Base-by-base conservation (phyloP, 2,888 invertebrate species). In the Blastobasis adustella region DNA sequence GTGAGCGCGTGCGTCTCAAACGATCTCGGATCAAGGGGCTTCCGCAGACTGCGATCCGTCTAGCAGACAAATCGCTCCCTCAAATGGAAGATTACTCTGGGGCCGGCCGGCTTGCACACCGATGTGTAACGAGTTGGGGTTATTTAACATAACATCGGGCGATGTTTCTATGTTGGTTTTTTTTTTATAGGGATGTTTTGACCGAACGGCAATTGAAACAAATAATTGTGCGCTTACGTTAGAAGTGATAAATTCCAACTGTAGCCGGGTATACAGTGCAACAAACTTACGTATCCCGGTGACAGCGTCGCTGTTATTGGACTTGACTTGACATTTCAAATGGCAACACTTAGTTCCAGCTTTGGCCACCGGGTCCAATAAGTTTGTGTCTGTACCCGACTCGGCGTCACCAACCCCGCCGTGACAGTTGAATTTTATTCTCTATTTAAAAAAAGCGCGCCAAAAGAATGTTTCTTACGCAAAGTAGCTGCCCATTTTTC, bases 61-160 rank as follows among this genome's bases (percentile, higher is more conserved):
- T 77, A 67, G 65, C 73, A 80, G 82, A 84, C 84, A 82, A 82
- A 84, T 84, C 81, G 79, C 80, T 76, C 69, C 71, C 76, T 79
- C 81, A 79, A 80, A 79, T 76, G 72, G 79, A 72, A 79, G 83
- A 82, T 84, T 82, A 82, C 79, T 74, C 74, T 75, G 73, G 67
- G 58, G 57, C 57, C 52, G 61, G 52, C 58, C 49, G 46, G 4
- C 47, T 46, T 10, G 78, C 42, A 79, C 77, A 81, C 76, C 65
- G 66, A 50, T 5, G 8, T 37, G 63, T 59, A 61, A 56, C 45
- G 10, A 23, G 23, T 23, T 23, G 23, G 3, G 23, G 23, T 23
- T 23, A 23, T 3, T 23, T 23, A 23, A 23, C 3, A 3, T 23
- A 23, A 2, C 23, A 3, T 23, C 23, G 23, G 23, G 23, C 23